phyloP scores from a whole-genome alignment of 1,140 invertebrate species.

The Phthorimaea operculella region DNA sequence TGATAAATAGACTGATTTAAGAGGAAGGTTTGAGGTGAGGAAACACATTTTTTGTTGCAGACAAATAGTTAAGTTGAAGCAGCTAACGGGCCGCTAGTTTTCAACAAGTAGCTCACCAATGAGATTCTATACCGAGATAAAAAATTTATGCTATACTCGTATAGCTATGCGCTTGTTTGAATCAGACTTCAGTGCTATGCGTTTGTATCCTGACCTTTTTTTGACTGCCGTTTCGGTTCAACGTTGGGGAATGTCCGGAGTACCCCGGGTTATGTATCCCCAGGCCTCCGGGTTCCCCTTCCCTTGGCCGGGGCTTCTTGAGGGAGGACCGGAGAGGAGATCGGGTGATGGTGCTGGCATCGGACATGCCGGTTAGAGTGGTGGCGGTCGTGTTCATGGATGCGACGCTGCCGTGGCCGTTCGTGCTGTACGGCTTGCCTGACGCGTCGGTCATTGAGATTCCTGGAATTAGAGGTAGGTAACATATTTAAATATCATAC shows the following conservation, averaged over 20 bases:
- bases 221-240: conserved; percentile 83
- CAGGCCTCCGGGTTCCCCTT: conserved; percentile 67
- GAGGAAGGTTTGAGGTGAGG: too few relatives aligned
- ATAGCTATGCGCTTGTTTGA: conserved; percentile 77
- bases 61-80: too few relatives aligned
- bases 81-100: too few relatives aligned
- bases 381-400: conserved; percentile 81
- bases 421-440: conserved; percentile 80
- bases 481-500: too few relatives aligned
- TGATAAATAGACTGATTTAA: too few relatives aligned
- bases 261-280: conserved; percentile 90
- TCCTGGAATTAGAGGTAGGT: conserved; percentile 48
- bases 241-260: conserved; percentile 80
- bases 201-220: conserved; percentile 91
- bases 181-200: conserved; percentile 84
- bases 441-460: conserved; percentile 86
- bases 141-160: conserved; percentile 73
- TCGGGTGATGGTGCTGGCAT: conserved; percentile 71
- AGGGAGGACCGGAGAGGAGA: conserved; percentile 83
- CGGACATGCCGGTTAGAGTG: conserved; percentile 69
- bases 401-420: conserved; percentile 80
- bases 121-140: too few relatives aligned
- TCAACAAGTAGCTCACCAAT: too few relatives aligned
- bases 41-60: too few relatives aligned
- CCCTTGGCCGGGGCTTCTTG: conserved; percentile 78